A percentile compares a stretch with the other conserved stretches of the same genome.
Evolutionary conservation across 2,797 vertebrate species (phyloP).

Genomic region (Pristis pectinata): DNA sequence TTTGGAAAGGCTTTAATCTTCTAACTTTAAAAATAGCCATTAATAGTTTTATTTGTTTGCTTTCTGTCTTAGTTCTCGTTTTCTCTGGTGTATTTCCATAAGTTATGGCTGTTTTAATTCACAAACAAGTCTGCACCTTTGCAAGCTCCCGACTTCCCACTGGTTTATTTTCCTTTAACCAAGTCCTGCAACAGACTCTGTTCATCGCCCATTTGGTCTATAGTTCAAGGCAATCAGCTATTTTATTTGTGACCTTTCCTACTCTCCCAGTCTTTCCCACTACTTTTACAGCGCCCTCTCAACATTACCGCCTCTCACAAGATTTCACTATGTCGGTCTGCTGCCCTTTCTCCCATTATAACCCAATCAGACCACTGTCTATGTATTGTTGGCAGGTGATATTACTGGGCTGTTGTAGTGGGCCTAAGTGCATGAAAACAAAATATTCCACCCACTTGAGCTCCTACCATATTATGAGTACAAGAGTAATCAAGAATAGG

Average conservation of each 20-base stretch:
- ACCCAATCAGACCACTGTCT: neutral
- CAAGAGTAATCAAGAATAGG: neutral
- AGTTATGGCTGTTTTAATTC: neutral
- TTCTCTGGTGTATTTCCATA: neutral
- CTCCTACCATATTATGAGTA: neutral
- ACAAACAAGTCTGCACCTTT: neutral
- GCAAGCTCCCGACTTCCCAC: neutral
- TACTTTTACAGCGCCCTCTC: neutral
- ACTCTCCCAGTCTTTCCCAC: neutral
- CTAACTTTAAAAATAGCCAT: neutral
- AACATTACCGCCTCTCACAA: neutral
- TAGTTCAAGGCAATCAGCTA: neutral
- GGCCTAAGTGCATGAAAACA: neutral
- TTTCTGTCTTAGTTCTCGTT: neutral
- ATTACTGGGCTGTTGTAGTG: too few species aligned
- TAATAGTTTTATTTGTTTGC: neutral
- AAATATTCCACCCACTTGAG: neutral
- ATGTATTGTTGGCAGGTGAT: neutral
- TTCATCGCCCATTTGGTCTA: neutral
- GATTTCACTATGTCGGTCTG: neutral
- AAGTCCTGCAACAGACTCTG: neutral
- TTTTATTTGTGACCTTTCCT: neutral
- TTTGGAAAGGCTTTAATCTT: neutral
- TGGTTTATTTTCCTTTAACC: neutral
- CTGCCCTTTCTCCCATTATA: neutral